Conservation (phyloP, 2,797 vertebrate genomes). For the Sebastolobus alascanus region DNA sequence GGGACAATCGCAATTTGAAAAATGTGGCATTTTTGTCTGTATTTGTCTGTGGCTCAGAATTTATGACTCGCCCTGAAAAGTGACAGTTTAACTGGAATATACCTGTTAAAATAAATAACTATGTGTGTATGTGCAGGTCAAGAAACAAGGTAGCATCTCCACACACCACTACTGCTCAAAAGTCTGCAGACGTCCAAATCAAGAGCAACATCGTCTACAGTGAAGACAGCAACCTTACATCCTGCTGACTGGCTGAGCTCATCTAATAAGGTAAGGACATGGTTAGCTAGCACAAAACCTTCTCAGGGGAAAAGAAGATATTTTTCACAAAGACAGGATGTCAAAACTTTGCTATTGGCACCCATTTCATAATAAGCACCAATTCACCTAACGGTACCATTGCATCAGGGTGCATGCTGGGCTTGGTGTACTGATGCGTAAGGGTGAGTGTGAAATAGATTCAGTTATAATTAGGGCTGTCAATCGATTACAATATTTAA, state of each 20-base stretch:
- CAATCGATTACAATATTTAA: too few species aligned
- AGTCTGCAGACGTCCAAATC: slow-evolving; percentile 13
- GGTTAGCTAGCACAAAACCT: not conserved
- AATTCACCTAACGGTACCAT: not conserved
- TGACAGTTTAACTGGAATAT: not conserved
- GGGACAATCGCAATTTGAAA: not conserved
- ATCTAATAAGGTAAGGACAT: slow-evolving; percentile 16
- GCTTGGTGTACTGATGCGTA: not conserved
- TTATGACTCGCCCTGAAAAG: not conserved
- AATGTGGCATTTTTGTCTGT: not conserved
- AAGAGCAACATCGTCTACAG: not conserved
- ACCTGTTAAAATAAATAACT: slow-evolving; percentile 1
- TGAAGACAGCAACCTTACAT: slow-evolving; percentile 4
- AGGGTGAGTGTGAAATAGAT: not conserved
- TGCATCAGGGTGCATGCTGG: not conserved
- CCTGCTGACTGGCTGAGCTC: slow-evolving; percentile 6
- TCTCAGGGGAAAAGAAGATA: not conserved
- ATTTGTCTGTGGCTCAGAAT: not conserved
- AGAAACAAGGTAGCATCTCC: not conserved
- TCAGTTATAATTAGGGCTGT: not conserved
- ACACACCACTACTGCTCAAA: not conserved
- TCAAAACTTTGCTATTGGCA: not conserved
- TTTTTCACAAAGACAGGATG: not conserved
- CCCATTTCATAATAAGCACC: not conserved
- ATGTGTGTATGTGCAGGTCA: slow-evolving; percentile 26